Evolutionary conservation across 2,888 invertebrate genomes (phyloP).

Genomic region (Nephrotoma flavescens): DNA sequence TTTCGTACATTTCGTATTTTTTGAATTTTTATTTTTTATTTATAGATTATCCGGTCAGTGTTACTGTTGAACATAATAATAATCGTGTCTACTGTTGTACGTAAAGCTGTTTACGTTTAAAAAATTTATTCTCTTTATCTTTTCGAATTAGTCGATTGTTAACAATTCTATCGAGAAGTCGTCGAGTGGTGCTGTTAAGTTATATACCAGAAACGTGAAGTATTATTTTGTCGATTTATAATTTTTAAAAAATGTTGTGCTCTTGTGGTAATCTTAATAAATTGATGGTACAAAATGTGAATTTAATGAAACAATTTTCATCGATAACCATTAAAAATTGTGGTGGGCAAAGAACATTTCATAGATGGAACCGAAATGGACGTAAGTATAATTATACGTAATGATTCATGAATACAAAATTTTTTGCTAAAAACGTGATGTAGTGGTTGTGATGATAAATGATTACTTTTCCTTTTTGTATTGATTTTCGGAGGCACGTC

Average conservation of each 20-base stretch:
- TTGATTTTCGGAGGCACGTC: background rate
- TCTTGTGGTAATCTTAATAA: background rate
- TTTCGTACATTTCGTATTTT: background rate
- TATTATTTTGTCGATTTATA: background rate
- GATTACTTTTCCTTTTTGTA: background rate
- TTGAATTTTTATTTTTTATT: background rate
- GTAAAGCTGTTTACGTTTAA: background rate
- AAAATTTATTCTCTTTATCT: background rate
- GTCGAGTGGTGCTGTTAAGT: background rate
- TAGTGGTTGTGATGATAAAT: background rate
- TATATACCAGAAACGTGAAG: background rate
- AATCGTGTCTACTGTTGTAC: background rate
- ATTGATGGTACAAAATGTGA: background rate
- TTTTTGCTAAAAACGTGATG: background rate
- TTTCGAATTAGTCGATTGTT: background rate
- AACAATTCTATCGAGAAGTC: background rate
- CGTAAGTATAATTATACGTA: background rate
- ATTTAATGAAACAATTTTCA: background rate
- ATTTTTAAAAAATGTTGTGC: background rate
- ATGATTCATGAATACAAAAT: background rate
- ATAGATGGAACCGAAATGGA: background rate
- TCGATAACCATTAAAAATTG: background rate
- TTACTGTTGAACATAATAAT: background rate
- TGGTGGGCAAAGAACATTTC: background rate
- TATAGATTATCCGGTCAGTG: background rate